Evolutionary conservation across 2,797 vertebrate genomes (phyloP), one percentile per base, ranked within the genome.

Genomic region (Pyrocephalus nanus): DNA sequence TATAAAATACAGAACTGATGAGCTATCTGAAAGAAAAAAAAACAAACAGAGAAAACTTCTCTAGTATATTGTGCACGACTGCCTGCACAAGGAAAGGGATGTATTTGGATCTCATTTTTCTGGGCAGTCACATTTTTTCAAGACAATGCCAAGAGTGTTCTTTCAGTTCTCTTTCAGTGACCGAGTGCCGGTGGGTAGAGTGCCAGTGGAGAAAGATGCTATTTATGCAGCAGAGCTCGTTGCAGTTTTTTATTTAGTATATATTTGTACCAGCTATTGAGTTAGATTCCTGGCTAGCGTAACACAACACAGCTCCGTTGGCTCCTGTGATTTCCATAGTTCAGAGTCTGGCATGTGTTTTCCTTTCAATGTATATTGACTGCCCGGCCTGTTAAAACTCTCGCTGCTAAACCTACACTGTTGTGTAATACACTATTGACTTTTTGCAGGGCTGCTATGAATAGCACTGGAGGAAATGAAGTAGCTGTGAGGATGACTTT

Each of bases 341-440:
- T 97, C 82, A 66, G 86, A 93, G 80, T 86, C 94, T 95, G 94
- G 86, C 93, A 64, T 79, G 80, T 95, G 67, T 82, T 93, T 96
- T 89, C 67, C 95, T 96, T 96, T 89, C 86, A 47, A 79, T 92
- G 87, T 96, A 86, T 94, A 92, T 91, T 78, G 92, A 90, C 81
- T 92, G 93, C 89, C 92, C 90, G 50, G 85, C 82, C 78, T 91
- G 81, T 89, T 95, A 79, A 86, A 96, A 89, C 87, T 77, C 83
- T 91, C 54, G 36, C 91, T 6, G 29, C 85, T 69, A 82, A 94
- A 89, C 89, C 75, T 86, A 79, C 32, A 6, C 89, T 86, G 66
- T 91, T 86, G 74, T 94, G 88, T 92, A 93, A 92, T 58, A 64
- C 43, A 29, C 70, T 79, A 72, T 66, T 88, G 91, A 79, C 76